Conservation (phyloP, 2,888 invertebrate species). For the Dendrolimus pini region DNA sequence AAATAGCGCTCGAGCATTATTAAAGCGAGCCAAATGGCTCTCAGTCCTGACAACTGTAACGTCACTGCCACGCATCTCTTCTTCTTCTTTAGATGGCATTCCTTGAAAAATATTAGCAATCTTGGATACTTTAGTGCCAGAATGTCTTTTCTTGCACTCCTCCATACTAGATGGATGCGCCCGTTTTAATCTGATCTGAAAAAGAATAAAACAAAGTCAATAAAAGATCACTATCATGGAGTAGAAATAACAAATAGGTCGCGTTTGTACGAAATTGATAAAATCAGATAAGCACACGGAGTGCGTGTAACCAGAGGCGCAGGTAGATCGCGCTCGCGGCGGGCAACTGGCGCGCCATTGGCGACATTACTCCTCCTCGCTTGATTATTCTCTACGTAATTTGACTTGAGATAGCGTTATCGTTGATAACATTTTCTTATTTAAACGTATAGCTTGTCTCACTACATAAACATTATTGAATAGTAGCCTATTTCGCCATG, state of each 20-base stretch:
- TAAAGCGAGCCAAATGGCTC: conserved; percentile 93
- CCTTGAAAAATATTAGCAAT: conserved; percentile 94
- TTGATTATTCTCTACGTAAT: conserved; percentile 61
- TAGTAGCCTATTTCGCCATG: no score
- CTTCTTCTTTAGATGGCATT: conserved; percentile 78
- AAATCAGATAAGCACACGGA: conserved; percentile 48
- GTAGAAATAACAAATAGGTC: conserved; percentile 36
- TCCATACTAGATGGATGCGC: conserved; percentile 78
- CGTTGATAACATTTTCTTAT: conserved; percentile 55
- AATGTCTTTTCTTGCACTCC: conserved; percentile 80
- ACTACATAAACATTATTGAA: no score
- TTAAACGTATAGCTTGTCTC: conserved; percentile 20
- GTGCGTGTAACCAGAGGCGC: conserved; percentile 36
- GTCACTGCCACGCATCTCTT: conserved; percentile 70
- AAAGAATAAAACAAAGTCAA: conserved; percentile 39
- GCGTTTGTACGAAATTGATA: conserved; percentile 43
- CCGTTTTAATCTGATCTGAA: conserved; percentile 72
- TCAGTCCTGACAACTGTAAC: conserved; percentile 90
- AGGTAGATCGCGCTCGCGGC: conserved; percentile 49
- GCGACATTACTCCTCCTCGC: conserved; percentile 35
- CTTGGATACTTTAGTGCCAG: conserved; percentile 91
- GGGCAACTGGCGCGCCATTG: conserved; percentile 43
- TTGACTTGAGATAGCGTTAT: conserved; percentile 71
- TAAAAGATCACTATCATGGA: conserved; percentile 26
- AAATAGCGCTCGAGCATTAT: conserved; percentile 93